Conservation (phyloP, 2,797 vertebrate species). For the Jordanella pulchra region DNA sequence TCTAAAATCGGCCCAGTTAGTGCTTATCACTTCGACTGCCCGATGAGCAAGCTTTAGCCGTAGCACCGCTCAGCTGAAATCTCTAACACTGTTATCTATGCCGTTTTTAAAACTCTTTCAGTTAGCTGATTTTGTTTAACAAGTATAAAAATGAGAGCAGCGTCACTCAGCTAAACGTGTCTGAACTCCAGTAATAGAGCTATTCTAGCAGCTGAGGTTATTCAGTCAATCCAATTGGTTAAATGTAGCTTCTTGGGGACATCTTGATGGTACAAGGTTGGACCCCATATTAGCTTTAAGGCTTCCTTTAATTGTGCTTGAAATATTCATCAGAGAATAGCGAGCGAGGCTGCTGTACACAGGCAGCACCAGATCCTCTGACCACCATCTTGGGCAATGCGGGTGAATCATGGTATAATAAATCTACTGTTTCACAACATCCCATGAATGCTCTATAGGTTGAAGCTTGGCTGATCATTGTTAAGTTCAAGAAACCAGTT, state of each 20-base stretch:
- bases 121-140: slow-evolving; percentile 43
- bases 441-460: neutral
- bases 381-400: no score
- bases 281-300: neutral
- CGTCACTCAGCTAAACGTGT: slow-evolving; percentile 50
- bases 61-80: slow-evolving; percentile 8
- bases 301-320: neutral
- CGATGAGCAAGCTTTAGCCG: slow-evolving; percentile 31
- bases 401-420: no score
- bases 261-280: neutral
- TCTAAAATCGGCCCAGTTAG: slow-evolving; percentile 32
- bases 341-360: no score
- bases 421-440: neutral
- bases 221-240: slow-evolving; percentile 4
- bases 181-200: slow-evolving; percentile 17
- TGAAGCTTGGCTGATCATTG: neutral
- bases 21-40: slow-evolving; percentile 16
- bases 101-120: slow-evolving; percentile 25
- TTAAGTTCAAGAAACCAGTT: neutral
- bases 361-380: no score
- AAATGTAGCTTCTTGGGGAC: neutral
- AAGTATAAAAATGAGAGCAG: slow-evolving; percentile 42
- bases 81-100: slow-evolving; percentile 20
- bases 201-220: slow-evolving; percentile 2
- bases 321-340: neutral